Evolutionary conservation across 2,797 vertebrate species (phyloP), one percentile per base, ranked within the genome.

Genomic region (Eulemur albifrons): DNA sequence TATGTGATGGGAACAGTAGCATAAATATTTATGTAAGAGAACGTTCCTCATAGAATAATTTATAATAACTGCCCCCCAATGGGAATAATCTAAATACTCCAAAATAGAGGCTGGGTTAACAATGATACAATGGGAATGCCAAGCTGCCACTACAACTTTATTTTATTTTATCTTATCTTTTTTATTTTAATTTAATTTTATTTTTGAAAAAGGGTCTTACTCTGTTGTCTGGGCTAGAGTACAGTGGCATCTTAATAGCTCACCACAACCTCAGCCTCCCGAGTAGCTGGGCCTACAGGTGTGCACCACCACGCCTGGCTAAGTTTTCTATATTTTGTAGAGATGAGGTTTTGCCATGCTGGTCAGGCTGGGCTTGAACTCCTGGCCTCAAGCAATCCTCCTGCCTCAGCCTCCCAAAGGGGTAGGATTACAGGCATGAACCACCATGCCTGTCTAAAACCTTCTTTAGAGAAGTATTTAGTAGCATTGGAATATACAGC

Each of bases 21-120:
- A 90, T 93, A 97, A 90, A 88, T 97, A 94, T 94, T 97, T 94
- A 95, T 83, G 52, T 65, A 61, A 93, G n/a, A 80, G 59, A 90
- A 67, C 43, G 13, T 95, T 83, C 72, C 73, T 94, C 38, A 40
- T 43, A 91, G 65, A 93, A 76, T 92, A 95, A 93, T 87, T 67
- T 95, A 91, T 69, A 93, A 61, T 87, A 50, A 69, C 5, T 25
- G 40, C n/a, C 48, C 54, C 30, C 72, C 88, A 89, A 69, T 90
- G 76, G 85, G 92, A 92, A 96, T 87, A 83, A 96, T 76, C 73
- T 61, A 54, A 96, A 89, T 27, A 87, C 65, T 93, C 82, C 86
- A 67, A 93, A 94, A 57, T 52, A 88, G 30, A 27, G 50, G 59
- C 20, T 59, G 76, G 12, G 45, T 95, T 93, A 73, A 59, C 13